Evolutionary conservation across 2,888 invertebrate species (phyloP).

Genomic region (Chloromyia formosa): DNA sequence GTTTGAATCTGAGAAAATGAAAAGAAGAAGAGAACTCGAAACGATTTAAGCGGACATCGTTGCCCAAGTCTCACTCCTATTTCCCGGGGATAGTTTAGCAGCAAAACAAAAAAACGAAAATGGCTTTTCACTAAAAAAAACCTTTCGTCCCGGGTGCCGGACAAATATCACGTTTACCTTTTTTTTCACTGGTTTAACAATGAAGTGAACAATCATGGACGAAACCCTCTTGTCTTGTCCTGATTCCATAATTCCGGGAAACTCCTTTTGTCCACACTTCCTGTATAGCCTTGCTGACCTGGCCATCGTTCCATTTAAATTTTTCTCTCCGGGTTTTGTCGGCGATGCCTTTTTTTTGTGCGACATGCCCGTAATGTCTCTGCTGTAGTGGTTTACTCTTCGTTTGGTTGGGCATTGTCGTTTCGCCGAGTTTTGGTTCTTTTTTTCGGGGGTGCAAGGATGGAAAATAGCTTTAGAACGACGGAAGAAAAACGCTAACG

Average conservation of each 20-base stretch:
- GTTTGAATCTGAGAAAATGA: neutral
- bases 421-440: neutral
- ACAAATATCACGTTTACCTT: conserved; percentile 20
- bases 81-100: neutral
- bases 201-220: conserved; percentile 31
- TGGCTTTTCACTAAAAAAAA: neutral
- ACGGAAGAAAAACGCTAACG: conserved; percentile 35
- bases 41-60: too few species aligned
- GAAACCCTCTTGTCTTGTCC: conserved; percentile 24
- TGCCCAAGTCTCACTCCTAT: neutral
- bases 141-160: neutral
- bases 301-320: conserved; percentile 26
- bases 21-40: too few species aligned
- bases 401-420: conserved; percentile 2
- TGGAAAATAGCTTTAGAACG: conserved; percentile 44
- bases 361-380: neutral
- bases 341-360: neutral
- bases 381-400: neutral
- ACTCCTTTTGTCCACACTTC: conserved; percentile 22
- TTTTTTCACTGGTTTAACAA: conserved; percentile 1
- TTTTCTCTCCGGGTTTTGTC: neutral
- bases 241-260: conserved; percentile 37
- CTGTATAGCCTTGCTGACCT: neutral
- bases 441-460: neutral
- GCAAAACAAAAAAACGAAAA: conserved; percentile 19